phyloP scores from a whole-genome alignment of 2,797 vertebrate genomes.

The Aplochiton taeniatus region DNA sequence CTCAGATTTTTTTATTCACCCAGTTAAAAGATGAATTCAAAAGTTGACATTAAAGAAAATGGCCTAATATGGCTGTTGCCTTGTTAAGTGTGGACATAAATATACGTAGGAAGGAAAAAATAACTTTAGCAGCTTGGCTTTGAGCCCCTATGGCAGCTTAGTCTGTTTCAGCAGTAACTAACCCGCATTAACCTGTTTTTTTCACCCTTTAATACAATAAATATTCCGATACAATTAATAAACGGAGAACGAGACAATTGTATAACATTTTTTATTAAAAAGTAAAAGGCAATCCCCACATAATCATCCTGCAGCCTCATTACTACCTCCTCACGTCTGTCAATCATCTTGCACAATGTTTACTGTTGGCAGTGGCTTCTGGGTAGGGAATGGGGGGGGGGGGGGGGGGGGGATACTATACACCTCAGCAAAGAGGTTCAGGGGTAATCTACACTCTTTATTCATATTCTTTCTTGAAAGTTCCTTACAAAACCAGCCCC shows the following conservation, averaged over 20 bases:
- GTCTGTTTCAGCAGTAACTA: too few species aligned
- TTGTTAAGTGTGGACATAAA: too few species aligned
- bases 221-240: conserved; percentile 22
- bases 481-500: conserved; percentile 62
- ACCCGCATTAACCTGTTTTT: too few species aligned
- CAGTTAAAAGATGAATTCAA: too few species aligned
- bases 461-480: conserved; percentile 68
- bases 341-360: conserved; percentile 49
- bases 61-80: too few species aligned
- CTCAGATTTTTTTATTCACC: too few species aligned
- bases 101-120: too few species aligned
- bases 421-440: conserved; percentile 27
- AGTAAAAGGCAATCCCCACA: conserved; percentile 50
- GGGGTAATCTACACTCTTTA: conserved; percentile 31
- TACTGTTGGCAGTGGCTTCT: conserved; percentile 69
- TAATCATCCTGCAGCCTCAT: conserved; percentile 34
- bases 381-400: conserved; percentile 38
- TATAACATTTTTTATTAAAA: conserved; percentile 73
- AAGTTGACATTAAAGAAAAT: too few species aligned
- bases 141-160: too few species aligned
- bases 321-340: conserved; percentile 23
- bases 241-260: conserved; percentile 40
- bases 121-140: too few species aligned
- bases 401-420: conserved; percentile 13
- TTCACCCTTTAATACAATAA: too few species aligned